These are phyloP conservation scores for Cossypha heuglini DNA, from an alignment of 2,797 vertebrate genomes.

Conservation along the genomic window DNA sequence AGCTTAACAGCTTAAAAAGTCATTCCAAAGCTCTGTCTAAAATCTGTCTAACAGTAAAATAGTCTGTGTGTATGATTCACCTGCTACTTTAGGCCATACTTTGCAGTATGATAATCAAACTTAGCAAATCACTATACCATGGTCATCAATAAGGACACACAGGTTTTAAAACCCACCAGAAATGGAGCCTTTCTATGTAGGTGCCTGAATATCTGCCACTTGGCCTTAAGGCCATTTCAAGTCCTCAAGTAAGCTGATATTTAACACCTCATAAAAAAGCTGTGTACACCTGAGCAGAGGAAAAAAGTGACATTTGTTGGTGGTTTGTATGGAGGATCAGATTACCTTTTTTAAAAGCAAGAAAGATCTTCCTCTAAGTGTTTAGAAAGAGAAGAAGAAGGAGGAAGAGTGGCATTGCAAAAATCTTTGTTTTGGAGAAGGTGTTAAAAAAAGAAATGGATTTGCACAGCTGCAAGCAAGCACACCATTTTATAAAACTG, in stretches of 20 bases:
- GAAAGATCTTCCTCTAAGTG: conserved; percentile 45
- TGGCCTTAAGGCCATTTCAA: conserved; percentile 52
- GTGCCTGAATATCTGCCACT: conserved; percentile 27
- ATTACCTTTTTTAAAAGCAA: conserved; percentile 53
- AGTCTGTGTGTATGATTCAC: not conserved
- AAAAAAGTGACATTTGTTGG: conserved; percentile 67
- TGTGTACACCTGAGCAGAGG: conserved; percentile 65
- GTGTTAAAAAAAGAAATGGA: not conserved
- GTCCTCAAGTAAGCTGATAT: conserved; percentile 74
- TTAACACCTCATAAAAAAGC: conserved; percentile 77
- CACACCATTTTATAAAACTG: not conserved
- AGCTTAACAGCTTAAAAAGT: not conserved
- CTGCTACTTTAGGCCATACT: not conserved
- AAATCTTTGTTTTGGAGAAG: not conserved
- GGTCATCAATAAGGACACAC: not conserved
- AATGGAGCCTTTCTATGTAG: not conserved
- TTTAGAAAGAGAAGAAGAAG: not conserved
- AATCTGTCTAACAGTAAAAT: not conserved
- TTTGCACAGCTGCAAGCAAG: not conserved
- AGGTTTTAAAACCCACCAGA: not conserved
- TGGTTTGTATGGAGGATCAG: conserved; percentile 56
- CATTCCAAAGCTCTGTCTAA: not conserved
- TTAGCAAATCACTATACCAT: not conserved
- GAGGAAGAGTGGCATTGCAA: not conserved
- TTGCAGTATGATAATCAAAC: not conserved